A percentile compares a stretch with the other conserved stretches of the same genome.
Conservation (phyloP, 2,888 invertebrate species). For the Noctua janthina region DNA sequence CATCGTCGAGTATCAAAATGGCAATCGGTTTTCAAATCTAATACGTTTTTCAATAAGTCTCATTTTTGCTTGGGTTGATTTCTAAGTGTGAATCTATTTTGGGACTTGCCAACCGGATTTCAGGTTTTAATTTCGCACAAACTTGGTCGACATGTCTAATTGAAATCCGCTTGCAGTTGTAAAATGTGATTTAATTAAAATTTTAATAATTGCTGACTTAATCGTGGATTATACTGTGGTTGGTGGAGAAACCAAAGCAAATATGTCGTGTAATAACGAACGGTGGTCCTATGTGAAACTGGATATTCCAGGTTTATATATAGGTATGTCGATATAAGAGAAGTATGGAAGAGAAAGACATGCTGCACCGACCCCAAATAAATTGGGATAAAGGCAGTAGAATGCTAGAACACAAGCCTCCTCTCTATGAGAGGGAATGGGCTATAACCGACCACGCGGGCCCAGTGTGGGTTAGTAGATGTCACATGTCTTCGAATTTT, state of each 20-base stretch:
- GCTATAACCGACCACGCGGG: too few species aligned
- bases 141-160: slow-evolving; percentile 33
- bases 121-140: slow-evolving; percentile 33
- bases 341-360: neutral
- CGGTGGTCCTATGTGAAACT: neutral
- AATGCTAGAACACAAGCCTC: too few species aligned
- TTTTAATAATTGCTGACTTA: slow-evolving; percentile 34
- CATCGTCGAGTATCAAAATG: slow-evolving; percentile 48
- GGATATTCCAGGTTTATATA: neutral
- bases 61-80: slow-evolving; percentile 14
- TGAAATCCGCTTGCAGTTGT: slow-evolving; percentile 48
- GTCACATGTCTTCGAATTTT: too few species aligned
- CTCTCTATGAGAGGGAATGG: too few species aligned
- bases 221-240: slow-evolving; percentile 1
- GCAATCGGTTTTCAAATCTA: slow-evolving; percentile 47
- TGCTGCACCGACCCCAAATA: too few species aligned
- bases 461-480: too few species aligned
- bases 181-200: slow-evolving; percentile 56
- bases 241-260: slow-evolving; percentile 29
- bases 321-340: neutral
- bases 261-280: slow-evolving; percentile 3
- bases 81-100: slow-evolving; percentile 32
- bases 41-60: slow-evolving; percentile 20
- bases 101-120: slow-evolving; percentile 40
- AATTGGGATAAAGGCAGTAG: too few species aligned